phyloP scores from a whole-genome alignment of 2,888 invertebrate genomes.

The Chaitophorus viminalis region DNA sequence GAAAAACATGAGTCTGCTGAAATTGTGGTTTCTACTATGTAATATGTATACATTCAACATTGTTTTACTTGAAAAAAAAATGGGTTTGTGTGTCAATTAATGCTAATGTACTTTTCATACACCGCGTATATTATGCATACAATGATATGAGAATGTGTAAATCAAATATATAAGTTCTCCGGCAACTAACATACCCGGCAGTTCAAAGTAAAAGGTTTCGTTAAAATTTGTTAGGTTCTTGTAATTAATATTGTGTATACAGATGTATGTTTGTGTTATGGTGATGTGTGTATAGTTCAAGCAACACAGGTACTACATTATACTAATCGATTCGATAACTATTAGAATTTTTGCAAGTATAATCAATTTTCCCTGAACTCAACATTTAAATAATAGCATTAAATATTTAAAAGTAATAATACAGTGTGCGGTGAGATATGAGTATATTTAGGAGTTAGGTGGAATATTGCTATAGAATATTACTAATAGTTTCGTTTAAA shows the following conservation, averaged over 20 bases:
- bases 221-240: not conserved
- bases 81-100: slow-evolving; percentile 24
- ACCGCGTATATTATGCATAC: not conserved
- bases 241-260: not conserved
- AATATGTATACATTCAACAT: too few species aligned
- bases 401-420: too few species aligned
- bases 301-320: too few species aligned
- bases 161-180: not conserved
- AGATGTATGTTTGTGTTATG: not conserved
- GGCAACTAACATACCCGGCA: not conserved
- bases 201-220: slow-evolving; percentile 2
- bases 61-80: slow-evolving; percentile 5
- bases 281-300: not conserved
- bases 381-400: too few species aligned
- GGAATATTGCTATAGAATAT: too few species aligned
- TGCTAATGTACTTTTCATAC: not conserved
- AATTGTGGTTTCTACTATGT: slow-evolving; percentile 10
- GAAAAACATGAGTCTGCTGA: slow-evolving; percentile 30
- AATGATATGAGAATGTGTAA: not conserved
- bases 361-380: too few species aligned
- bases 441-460: too few species aligned
- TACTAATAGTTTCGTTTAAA: too few species aligned
- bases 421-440: too few species aligned
- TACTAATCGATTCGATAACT: too few species aligned
- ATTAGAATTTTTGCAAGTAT: too few species aligned